Evolutionary conservation across 1,140 invertebrate genomes (phyloP).

Genomic region (Magallana ariakensis): DNA sequence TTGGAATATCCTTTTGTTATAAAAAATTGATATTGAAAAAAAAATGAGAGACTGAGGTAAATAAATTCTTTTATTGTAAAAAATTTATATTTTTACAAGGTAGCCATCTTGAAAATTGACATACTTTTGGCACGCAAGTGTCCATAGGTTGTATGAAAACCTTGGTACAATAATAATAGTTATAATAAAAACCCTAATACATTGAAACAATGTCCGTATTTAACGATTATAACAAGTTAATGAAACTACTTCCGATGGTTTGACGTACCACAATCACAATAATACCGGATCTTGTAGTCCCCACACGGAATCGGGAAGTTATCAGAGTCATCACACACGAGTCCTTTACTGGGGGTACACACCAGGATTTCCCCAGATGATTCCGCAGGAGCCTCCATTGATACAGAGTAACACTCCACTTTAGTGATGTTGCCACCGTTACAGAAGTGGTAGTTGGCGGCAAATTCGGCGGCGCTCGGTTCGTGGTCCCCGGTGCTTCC

Average conservation of each 20-base stretch:
- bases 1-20: no score
- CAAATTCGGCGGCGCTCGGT: slow-evolving; percentile 57
- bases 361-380: slow-evolving; percentile 64
- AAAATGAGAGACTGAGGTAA: no score
- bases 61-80: no score
- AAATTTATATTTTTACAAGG: no score
- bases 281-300: slow-evolving; percentile 79
- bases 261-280: slow-evolving; percentile 76
- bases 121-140: no score
- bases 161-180: no score
- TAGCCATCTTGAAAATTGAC: no score
- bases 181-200: no score
- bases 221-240: no score
- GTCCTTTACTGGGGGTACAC: slow-evolving; percentile 65
- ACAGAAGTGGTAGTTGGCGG: slow-evolving; percentile 60
- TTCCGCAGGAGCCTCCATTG: slow-evolving; percentile 58
- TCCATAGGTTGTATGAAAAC: no score
- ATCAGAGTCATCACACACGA: slow-evolving; percentile 65
- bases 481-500: slow-evolving; percentile 61
- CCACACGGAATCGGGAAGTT: slow-evolving; percentile 72
- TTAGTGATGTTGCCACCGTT: slow-evolving; percentile 60
- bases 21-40: no score
- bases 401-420: slow-evolving; percentile 63
- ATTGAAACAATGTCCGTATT: no score
- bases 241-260: not conserved